Evolutionary conservation across 30 jellyfish, hydroid and myxozoan genomes (phyloP).

Genomic region (Chrysaora quinquecirrha): DNA sequence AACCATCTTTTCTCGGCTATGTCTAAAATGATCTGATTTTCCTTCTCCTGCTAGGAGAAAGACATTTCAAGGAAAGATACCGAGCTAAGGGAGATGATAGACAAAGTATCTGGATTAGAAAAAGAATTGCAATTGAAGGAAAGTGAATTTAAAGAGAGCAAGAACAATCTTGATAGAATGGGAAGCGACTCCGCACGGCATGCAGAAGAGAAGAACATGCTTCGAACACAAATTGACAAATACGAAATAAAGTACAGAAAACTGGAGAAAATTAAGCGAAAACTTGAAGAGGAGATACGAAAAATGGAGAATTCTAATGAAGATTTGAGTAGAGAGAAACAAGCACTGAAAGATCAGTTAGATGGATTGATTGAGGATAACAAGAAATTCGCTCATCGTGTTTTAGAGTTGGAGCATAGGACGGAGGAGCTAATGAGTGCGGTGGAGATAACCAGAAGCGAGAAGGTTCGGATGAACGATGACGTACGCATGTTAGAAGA

Average conservation of each 20-base stretch:
- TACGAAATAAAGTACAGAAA: slow-evolving; percentile 50
- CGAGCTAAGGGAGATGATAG: slow-evolving; percentile 52
- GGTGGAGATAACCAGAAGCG: slow-evolving; percentile 56
- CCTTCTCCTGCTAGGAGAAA: slow-evolving; percentile 78
- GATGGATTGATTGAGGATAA: slow-evolving; percentile 81
- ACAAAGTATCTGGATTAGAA: slow-evolving; percentile 38
- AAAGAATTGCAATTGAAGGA: slow-evolving; percentile 28
- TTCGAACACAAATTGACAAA: slow-evolving; percentile 63
- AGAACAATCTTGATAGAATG: slow-evolving; percentile 17
- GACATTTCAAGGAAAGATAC: slow-evolving; percentile 63
- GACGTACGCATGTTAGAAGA: slow-evolving; percentile 54
- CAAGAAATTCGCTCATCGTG: slow-evolving; percentile 84
- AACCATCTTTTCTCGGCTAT: no score
- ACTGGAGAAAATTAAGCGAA: slow-evolving; percentile 52
- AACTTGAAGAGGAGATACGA: slow-evolving; percentile 63
- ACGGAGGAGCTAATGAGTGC: slow-evolving; percentile 65
- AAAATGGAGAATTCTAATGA: slow-evolving; percentile 21
- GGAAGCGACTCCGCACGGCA: slow-evolving; percentile 31
- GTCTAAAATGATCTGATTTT: no score
- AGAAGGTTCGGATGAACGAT: slow-evolving; percentile 57
- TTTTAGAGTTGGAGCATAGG: slow-evolving; percentile 70
- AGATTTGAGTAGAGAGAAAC: slow-evolving; percentile 50
- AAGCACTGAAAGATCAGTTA: slow-evolving; percentile 63
- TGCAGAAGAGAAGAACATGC: slow-evolving; percentile 67
- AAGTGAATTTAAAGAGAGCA: slow-evolving; percentile 53